These are phyloP conservation scores for Entosphenus tridentatus DNA, from an alignment of 2,113 vertebrate species.

Conservation along the genomic window DNA sequence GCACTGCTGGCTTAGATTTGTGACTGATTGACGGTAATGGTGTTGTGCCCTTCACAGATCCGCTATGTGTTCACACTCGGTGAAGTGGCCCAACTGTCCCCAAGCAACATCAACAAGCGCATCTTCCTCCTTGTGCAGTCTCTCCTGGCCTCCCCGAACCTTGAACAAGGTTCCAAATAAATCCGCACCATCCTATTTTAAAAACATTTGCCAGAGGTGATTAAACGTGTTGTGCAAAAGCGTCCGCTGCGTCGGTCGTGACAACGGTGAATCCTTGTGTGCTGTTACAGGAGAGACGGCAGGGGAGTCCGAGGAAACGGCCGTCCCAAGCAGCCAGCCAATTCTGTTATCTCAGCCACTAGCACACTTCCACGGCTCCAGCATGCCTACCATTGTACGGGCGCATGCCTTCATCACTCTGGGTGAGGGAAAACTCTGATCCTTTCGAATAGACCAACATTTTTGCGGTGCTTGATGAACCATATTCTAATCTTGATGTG, in stretches of 20 bases:
- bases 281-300: no score
- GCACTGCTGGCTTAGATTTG: background rate
- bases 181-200: no score
- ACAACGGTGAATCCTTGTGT: no score
- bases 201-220: no score
- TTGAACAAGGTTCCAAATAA: constrained; percentile 24
- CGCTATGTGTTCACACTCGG: constrained; percentile 66
- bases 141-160: constrained; percentile 31
- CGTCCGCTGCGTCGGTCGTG: no score
- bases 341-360: constrained; percentile 20
- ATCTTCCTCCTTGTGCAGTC: constrained; percentile 61
- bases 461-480: no score
- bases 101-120: constrained; percentile 35
- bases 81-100: constrained; percentile 48
- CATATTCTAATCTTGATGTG: no score
- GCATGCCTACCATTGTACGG: constrained; percentile 37
- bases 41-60: constrained; percentile 27
- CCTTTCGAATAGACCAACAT: no score
- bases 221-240: no score
- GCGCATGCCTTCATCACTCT: constrained; percentile 65
- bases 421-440: constrained; percentile 21
- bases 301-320: no score
- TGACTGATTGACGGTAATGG: background rate
- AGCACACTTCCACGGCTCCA: constrained; percentile 34
- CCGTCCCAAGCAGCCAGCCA: no score